Evolutionary conservation across 2,888 invertebrate species (phyloP).

Genomic region (Melanostoma scalare): DNA sequence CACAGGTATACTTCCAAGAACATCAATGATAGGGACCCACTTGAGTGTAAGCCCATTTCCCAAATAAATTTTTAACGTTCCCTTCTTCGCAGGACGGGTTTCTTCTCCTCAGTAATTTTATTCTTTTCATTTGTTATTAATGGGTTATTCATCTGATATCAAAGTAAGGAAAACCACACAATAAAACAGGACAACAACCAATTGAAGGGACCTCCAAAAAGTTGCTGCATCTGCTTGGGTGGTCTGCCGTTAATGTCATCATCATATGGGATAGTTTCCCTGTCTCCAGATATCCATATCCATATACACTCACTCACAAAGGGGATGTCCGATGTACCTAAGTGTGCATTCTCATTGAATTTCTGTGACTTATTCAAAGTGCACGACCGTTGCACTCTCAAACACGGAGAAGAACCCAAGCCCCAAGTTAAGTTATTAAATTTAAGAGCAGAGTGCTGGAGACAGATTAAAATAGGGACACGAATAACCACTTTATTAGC

Average conservation of each 20-base stretch:
- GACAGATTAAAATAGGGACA: slow-evolving; percentile 53
- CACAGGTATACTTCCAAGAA: slow-evolving; percentile 7
- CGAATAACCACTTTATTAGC: slow-evolving; percentile 68
- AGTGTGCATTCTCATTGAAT: slow-evolving; percentile 20
- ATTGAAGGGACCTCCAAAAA: slow-evolving; percentile 45
- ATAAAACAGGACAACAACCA: slow-evolving; percentile 45
- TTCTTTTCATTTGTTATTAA: slow-evolving; percentile 61
- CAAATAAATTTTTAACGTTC: neutral
- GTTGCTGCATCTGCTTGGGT: slow-evolving; percentile 51
- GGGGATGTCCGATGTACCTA: neutral
- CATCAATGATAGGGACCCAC: slow-evolving; percentile 35
- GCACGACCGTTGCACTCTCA: slow-evolving; percentile 15
- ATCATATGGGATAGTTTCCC: slow-evolving; percentile 48
- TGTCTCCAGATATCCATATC: neutral
- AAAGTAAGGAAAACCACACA: slow-evolving; percentile 25
- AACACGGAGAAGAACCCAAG: neutral
- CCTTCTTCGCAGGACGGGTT: slow-evolving; percentile 27
- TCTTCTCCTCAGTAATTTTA: slow-evolving; percentile 18
- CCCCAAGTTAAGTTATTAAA: slow-evolving; percentile 57
- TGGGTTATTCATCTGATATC: slow-evolving; percentile 47
- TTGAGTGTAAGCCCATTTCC: slow-evolving; percentile 52
- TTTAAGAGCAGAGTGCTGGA: slow-evolving; percentile 29
- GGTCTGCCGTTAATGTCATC: slow-evolving; percentile 56
- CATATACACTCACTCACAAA: neutral
- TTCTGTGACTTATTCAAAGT: slow-evolving; percentile 16